phyloP scores from a whole-genome alignment of 2,888 invertebrate genomes.

The Nudaria mundana region DNA sequence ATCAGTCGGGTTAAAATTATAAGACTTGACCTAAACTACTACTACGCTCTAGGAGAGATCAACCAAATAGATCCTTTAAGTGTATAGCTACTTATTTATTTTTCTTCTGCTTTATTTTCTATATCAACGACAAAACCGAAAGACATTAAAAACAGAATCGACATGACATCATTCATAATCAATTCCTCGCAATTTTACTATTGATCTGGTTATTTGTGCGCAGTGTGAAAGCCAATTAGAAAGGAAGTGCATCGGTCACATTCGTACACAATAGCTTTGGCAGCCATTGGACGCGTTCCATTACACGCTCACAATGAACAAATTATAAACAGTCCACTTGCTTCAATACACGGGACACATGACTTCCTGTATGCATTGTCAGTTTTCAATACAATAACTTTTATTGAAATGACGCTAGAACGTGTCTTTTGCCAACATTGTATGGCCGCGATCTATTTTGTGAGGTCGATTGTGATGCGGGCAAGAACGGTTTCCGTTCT shows the following conservation, averaged over 20 bases:
- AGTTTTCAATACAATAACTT: slow-evolving; percentile 77
- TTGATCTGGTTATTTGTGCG: slow-evolving; percentile 40
- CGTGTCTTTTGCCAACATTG: slow-evolving; percentile 57
- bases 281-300: slow-evolving; percentile 60
- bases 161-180: slow-evolving; percentile 19
- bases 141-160: slow-evolving; percentile 17
- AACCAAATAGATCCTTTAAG: no score
- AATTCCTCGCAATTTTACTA: slow-evolving; percentile 29
- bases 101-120: no score
- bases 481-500: slow-evolving; percentile 68
- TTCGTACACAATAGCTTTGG: slow-evolving; percentile 53
- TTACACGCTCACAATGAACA: slow-evolving; percentile 70
- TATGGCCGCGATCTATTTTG: slow-evolving; percentile 69
- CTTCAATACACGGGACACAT: slow-evolving; percentile 70
- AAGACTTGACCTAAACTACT: no score
- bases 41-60: no score
- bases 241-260: slow-evolving; percentile 53
- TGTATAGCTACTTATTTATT: no score
- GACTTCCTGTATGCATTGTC: slow-evolving; percentile 78
- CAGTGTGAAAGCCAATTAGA: slow-evolving; percentile 69
- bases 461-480: slow-evolving; percentile 61
- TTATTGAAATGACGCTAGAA: slow-evolving; percentile 77
- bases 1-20: no score
- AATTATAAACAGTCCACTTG: slow-evolving; percentile 81
- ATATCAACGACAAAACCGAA: no score